Conservation (phyloP, 1,140 invertebrate species). For the Dreissena rostriformis region DNA sequence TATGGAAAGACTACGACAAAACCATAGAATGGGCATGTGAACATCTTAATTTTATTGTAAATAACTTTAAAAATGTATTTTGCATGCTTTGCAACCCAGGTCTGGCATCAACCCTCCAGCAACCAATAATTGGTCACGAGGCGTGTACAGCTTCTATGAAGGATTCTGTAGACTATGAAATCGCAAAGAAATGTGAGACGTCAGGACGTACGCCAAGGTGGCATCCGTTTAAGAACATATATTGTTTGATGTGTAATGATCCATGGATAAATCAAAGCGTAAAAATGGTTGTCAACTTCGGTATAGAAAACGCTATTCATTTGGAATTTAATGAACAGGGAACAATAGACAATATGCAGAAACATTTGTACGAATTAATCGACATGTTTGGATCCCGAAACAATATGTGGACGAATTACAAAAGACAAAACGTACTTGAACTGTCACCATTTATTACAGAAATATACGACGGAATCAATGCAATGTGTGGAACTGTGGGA, state of each 20-base stretch:
- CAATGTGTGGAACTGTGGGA: too few species aligned
- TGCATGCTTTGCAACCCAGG: conserved; percentile 40
- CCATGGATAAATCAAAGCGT: too few species aligned
- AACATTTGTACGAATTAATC: too few species aligned
- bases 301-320: too few species aligned
- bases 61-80: conserved; percentile 34
- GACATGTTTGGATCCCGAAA: too few species aligned
- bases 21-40: conserved; percentile 37
- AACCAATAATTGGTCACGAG: background rate
- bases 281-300: too few species aligned
- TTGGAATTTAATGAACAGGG: too few species aligned
- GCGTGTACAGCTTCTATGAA: background rate
- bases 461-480: too few species aligned
- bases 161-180: background rate
- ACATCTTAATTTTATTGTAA: background rate
- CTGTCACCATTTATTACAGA: too few species aligned
- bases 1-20: conserved; percentile 29
- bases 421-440: too few species aligned
- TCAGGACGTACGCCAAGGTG: background rate
- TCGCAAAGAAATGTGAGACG: background rate
- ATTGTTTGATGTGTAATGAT: background rate
- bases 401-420: too few species aligned
- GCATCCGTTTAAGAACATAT: background rate
- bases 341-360: too few species aligned
- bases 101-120: background rate